Base-by-base conservation (phyloP, 2,888 invertebrate genomes). In the Callyntrura sp. region DNA sequence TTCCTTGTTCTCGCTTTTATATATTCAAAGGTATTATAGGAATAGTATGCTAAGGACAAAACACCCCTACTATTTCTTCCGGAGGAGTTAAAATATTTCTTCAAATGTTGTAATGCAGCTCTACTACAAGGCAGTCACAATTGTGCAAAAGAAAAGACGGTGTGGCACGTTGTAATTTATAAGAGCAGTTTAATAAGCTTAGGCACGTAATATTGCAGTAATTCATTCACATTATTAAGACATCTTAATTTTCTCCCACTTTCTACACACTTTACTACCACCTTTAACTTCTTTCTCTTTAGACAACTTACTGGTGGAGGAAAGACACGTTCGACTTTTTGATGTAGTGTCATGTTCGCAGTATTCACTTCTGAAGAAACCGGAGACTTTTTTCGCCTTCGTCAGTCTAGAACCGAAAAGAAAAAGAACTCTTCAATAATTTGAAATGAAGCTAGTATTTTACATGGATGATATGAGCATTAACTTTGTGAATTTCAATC, bases 171-270 rank as follows among this genome's bases (percentile, higher is more conserved):
- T n/a, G 11, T 62, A 62, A 62, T 62, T 62, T 62, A 62, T 62
- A 62, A 62, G 11, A 57, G 62, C n/a, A 20, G 62, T 62, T 62
- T 62, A 62, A 62, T 62, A 62, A 62, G 62, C 62, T 62, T 62
- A 62, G 62, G 62, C 25, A 62, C 62, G 17, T 17, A 62, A 17
- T 11, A 11, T 25, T 20, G 0, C 17, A 62, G 62, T 62, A 62
- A 62, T 62, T 62, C 62, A 62, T 62, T 62, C 25, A 62, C 62
- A 62, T 62, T n/a, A n/a, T n/a, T 62, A 62, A 25, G 12, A 17
- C 57, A 17, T 57, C 62, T 25, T n/a, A n/a, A n/a, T n/a, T n/a
- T n/a, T 62, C 62, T 62, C 6, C 55, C 6, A 55, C 45, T 62
- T 25, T 25, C 62, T 62, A n/a, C n/a, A n/a, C 62, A 25, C 25